Evolutionary conservation across 2,888 invertebrate genomes (phyloP), one percentile per base, ranked within the genome.

Genomic region (Acanthacorydalis orientalis): DNA sequence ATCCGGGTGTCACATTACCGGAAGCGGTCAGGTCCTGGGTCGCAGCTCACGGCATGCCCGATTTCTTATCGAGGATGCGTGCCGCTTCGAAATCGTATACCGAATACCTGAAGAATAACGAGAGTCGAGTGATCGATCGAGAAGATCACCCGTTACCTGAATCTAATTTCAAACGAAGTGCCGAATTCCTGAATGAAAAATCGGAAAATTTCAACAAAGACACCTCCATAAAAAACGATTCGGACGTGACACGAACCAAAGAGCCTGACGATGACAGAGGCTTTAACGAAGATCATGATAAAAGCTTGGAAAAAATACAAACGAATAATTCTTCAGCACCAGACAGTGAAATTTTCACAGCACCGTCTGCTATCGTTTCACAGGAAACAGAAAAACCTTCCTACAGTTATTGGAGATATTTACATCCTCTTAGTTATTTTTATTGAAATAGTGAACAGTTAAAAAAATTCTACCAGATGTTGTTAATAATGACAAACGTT

Each of bases 1-100:
- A 89, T 69, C 88, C 90, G 8, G 88, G 86, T 0, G 69, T 80
- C 3, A 77, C 80, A 44, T 77, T 90, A 56, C 85, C 89, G 0
- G 70, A 80, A 8, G 70, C 78, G 38, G 69, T 84, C 41, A 77
- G 78, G 23, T 70, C 78, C 0, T 90, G 88, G 87, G 86, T 80
- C 0, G 74, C 79, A 0, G 77, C 78, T 51, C 69, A 75, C 59
- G 87, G 83, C 31, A 80, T 86, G 64, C 87, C 88, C 1, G 80
- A 83, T 49, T 88, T 82, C 63, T 65, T 88, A 32, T 68, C 68
- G 52, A 73, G 76, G 53, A 77, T 87, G 72, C 68, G 85, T 50
- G 64, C 67, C 39, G 87, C 87, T 7, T 79, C 85, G 2, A 68
- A 68, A 49, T 68, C 75, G 48, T 83, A 83, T 59, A 69, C 71